Conservation (phyloP, 2,797 vertebrate species). For the Syndactyla subalaris region DNA sequence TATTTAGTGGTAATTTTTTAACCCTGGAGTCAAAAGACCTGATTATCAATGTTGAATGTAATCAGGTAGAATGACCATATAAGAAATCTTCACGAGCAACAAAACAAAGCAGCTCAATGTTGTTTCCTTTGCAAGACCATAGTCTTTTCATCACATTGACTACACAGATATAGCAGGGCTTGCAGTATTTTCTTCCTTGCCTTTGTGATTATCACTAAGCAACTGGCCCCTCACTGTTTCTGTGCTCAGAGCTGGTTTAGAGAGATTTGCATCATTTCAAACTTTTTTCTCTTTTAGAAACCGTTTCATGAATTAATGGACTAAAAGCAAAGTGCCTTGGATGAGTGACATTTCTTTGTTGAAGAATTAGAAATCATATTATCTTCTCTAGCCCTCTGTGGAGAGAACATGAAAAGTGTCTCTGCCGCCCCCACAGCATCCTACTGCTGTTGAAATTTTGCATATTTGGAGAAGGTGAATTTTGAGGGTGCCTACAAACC, state of each 20-base stretch:
- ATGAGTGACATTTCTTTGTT: conserved; percentile 17
- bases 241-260: conserved; percentile 16
- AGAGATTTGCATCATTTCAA: neutral
- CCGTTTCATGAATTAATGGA: neutral
- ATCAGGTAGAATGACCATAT: neutral
- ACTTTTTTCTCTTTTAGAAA: conserved; percentile 9
- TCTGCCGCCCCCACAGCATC: neutral
- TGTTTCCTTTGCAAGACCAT: neutral
- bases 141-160: neutral
- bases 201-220: conserved; percentile 44
- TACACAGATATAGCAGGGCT: neutral
- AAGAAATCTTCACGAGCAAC: conserved; percentile 27
- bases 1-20: neutral
- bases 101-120: neutral
- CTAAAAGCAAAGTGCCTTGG: neutral
- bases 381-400: neutral
- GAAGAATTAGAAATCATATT: conserved; percentile 14
- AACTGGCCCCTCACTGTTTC: conserved; percentile 10
- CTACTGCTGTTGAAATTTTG: neutral
- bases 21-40: neutral
- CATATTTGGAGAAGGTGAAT: neutral
- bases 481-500: neutral
- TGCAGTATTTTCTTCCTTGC: conserved; percentile 8
- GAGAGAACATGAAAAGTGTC: neutral
- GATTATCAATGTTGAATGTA: neutral